phyloP scores from a whole-genome alignment of 2,797 vertebrate species.

The Fratercula arctica region DNA sequence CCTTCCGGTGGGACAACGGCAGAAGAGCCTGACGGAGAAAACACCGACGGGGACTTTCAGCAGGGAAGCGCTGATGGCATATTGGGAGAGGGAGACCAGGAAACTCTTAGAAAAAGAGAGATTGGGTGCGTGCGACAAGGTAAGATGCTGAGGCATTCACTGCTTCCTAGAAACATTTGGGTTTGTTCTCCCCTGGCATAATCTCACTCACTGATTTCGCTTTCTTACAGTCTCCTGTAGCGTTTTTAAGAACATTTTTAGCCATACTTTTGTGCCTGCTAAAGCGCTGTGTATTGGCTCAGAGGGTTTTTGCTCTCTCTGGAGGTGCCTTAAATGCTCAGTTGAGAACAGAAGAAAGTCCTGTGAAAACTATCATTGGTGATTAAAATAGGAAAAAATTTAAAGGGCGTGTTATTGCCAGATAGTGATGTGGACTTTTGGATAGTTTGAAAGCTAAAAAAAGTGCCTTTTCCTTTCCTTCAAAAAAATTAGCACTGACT shows the following conservation, averaged over 20 bases:
- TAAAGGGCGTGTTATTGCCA: background rate
- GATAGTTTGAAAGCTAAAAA: background rate
- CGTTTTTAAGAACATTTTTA: background rate
- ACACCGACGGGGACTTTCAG: constrained; percentile 93
- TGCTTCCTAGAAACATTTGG: background rate
- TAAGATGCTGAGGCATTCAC: constrained; percentile 23
- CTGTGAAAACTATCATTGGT: background rate
- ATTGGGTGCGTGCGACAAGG: constrained; percentile 76
- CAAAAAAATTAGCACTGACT: background rate
- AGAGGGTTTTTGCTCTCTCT: background rate
- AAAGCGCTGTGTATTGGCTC: rapidly evolving
- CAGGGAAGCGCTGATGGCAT: constrained; percentile 91
- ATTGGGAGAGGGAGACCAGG: constrained; percentile 94
- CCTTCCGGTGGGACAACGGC: constrained; percentile 91
- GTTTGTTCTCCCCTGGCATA: background rate
- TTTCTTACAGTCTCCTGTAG: background rate
- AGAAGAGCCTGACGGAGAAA: constrained; percentile 94
- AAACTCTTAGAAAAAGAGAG: constrained; percentile 91
- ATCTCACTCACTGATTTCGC: background rate
- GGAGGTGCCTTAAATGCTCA: background rate
- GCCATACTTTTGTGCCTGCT: background rate
- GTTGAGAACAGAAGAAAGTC: background rate
- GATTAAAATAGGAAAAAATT: background rate
- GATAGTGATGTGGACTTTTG: background rate
- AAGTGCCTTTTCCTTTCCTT: background rate